These are phyloP conservation scores for Pristionchus fissidentatus DNA, from an alignment of 2,888 invertebrate genomes.

Conservation along the genomic window DNA sequence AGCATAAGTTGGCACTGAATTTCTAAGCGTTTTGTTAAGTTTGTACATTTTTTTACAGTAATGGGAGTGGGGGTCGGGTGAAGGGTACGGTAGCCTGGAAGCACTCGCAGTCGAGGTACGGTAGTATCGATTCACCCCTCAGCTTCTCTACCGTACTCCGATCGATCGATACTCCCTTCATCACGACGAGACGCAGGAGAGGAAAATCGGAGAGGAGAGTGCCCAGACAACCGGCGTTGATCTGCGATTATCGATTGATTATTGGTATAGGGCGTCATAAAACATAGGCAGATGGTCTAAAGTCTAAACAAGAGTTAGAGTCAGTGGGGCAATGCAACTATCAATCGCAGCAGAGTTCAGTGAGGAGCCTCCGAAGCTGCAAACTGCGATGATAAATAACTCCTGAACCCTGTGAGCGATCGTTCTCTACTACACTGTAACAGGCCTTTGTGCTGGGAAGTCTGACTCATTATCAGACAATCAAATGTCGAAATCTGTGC, in stretches of 20 bases:
- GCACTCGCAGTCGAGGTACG: neutral
- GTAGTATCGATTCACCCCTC: constrained; percentile 10
- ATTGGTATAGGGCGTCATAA: neutral
- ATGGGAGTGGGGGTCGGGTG: neutral
- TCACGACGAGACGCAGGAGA: constrained; percentile 8
- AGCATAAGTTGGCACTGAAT: too few relatives aligned
- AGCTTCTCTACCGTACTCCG: neutral
- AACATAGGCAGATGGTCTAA: neutral
- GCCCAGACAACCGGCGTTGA: neutral
- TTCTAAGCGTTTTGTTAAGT: too few relatives aligned
- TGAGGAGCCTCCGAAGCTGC: neutral
- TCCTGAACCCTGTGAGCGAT: too few relatives aligned
- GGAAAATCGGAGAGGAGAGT: constrained; percentile 24
- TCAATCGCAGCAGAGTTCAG: neutral
- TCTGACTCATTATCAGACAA: neutral
- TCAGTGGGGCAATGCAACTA: neutral
- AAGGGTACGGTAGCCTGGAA: neutral
- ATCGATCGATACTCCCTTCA: neutral
- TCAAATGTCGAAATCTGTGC: constrained; percentile 10
- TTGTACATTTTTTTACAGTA: too few relatives aligned
- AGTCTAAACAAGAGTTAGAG: neutral
- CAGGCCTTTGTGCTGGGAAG: constrained; percentile 17
- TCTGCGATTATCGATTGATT: neutral
- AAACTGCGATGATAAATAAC: neutral
- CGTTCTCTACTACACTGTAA: too few relatives aligned